phyloP scores from a whole-genome alignment of 2,797 vertebrate genomes.

The Muraenolepis orangiensis region DNA sequence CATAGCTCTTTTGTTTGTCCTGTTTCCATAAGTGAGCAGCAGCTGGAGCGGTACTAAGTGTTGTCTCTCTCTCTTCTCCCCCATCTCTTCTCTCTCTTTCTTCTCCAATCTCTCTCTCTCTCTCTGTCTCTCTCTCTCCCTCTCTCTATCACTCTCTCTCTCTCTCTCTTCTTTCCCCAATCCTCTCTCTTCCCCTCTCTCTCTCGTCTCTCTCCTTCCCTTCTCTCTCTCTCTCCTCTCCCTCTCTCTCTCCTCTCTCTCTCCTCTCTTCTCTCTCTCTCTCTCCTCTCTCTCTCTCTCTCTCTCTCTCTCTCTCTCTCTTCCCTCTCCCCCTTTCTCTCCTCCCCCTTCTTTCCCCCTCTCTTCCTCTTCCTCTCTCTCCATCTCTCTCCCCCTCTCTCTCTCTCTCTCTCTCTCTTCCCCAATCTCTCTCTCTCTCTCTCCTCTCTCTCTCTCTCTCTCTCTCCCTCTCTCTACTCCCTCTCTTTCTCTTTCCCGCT shows the following conservation, averaged over 20 bases:
- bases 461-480: not conserved
- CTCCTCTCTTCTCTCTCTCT: constrained; percentile 14
- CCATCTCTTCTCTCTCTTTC: no score
- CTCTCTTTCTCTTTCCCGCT: not conserved
- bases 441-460: constrained; percentile 33
- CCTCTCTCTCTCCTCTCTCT: not conserved
- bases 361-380: not conserved
- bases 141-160: not conserved
- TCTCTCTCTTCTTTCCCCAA: no score
- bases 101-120: not conserved
- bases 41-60: constrained; percentile 70
- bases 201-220: no score
- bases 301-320: not conserved
- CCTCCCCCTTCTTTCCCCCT: no score
- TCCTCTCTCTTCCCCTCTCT: no score
- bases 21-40: constrained; percentile 64
- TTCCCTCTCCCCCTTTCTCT: constrained; percentile 25
- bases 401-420: constrained; percentile 28
- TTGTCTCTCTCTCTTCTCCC: constrained; percentile 40
- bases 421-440: constrained; percentile 32
- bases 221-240: constrained; percentile 11
- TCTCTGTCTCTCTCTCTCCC: constrained; percentile 17
- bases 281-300: no score
- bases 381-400: constrained; percentile 18
- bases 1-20: constrained; percentile 73